phyloP scores from a whole-genome alignment of 1,140 invertebrate genomes.

The Caenorhabditis remanei region DNA sequence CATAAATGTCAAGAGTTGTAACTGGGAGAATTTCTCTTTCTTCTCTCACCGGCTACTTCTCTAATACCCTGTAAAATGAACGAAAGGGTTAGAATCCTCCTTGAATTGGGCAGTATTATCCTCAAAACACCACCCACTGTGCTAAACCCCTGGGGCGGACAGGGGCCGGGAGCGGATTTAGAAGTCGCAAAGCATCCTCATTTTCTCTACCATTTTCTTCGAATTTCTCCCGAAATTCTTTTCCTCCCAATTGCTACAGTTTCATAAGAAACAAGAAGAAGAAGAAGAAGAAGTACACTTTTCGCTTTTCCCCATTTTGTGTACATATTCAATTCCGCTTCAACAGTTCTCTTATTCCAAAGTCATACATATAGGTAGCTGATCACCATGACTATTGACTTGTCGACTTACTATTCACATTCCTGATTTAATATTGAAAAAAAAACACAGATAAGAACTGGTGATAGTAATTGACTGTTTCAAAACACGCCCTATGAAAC shows the following conservation, averaged over 20 bases:
- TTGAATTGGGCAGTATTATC: conserved; percentile 46
- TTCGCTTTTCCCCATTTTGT: neutral
- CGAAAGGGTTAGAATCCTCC: conserved; percentile 38
- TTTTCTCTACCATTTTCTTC: neutral
- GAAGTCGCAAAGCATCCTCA: conserved; percentile 46
- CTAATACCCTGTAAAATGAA: conserved; percentile 34
- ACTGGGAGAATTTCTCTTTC: neutral
- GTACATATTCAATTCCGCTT: conserved; percentile 42
- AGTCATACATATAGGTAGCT: conserved; percentile 17
- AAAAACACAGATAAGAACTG: neutral
- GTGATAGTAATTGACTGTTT: neutral
- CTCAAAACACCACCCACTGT: conserved; percentile 47
- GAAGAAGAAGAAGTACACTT: neutral
- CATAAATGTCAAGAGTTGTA: conserved; percentile 1
- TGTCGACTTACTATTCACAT: conserved; percentile 22
- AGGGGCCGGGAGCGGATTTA: conserved; percentile 51
- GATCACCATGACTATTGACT: conserved; percentile 20
- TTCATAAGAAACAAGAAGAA: neutral
- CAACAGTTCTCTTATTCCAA: neutral
- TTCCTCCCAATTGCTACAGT: neutral
- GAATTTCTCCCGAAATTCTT: neutral
- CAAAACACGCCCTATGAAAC: conserved; percentile 47
- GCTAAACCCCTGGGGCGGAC: conserved; percentile 54
- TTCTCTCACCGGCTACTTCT: neutral
- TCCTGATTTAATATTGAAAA: conserved; percentile 13